These are phyloP conservation scores for Carcinoscorpius rotundicauda DNA, from an alignment of 1,140 invertebrate species.

Conservation along the genomic window DNA sequence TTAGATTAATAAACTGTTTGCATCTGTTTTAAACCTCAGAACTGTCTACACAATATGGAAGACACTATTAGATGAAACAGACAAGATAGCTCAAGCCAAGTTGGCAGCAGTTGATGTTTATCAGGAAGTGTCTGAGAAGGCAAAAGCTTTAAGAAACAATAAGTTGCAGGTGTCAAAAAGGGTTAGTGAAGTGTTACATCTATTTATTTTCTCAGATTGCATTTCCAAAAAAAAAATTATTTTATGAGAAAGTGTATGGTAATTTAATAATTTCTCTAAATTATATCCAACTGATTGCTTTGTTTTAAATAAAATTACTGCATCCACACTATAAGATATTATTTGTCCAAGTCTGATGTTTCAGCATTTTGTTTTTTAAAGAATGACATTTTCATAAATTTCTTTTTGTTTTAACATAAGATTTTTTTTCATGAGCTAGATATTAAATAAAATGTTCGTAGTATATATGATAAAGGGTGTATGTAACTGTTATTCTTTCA, in stretches of 20 bases:
- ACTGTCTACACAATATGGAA: conserved; percentile 95
- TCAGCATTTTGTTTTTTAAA: no score
- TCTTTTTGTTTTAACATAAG: no score
- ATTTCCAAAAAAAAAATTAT: conserved; percentile 3
- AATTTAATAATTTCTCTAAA: background rate
- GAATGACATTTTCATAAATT: no score
- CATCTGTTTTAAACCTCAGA: conserved; percentile 42
- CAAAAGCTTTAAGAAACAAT: conserved; percentile 65
- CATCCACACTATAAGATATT: no score
- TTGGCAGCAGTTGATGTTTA: conserved; percentile 86
- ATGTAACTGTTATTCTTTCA: no score
- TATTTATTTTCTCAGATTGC: no score
- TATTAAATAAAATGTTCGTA: no score
- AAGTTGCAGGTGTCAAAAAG: conserved; percentile 80
- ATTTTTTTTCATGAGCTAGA: no score
- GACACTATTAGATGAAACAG: conserved; percentile 86
- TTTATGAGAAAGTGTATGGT: conserved; percentile 11
- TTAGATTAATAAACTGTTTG: background rate
- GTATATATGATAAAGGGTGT: no score
- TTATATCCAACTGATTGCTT: background rate
- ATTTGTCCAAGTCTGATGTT: no score
- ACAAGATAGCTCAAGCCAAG: conserved; percentile 76
- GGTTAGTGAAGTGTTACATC: conserved; percentile 37
- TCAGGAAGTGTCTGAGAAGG: conserved; percentile 83
- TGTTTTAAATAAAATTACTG: no score